Base-by-base conservation (phyloP, 2,797 vertebrate species). In the Cacajao melanocephalus region DNA sequence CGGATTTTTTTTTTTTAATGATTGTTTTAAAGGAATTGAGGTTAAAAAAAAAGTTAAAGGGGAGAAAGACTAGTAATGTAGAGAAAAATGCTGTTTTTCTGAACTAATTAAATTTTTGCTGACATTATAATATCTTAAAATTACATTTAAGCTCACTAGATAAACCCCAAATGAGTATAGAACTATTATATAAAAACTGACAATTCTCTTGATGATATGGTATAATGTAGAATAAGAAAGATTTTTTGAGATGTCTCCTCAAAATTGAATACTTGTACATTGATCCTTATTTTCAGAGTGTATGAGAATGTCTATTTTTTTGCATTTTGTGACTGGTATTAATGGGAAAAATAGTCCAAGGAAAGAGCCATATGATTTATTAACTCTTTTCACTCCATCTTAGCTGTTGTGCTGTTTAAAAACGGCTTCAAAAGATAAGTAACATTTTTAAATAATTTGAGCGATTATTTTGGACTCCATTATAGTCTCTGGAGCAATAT, bases 401-500 rank as follows among this genome's bases (percentile, higher is more conserved):
- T 93, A 44, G 61, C 41, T 48, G 2, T 15, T 46, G 20, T 76
- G 20, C n/a, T 90, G 13, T 86, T 93, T 94, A 88, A 95, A 95
- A 88, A 52, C 61, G 26, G 39, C 80, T 98, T 97, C 93, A 80
- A 96, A 95, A 97, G 91, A 96, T 83, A 93, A 97, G 5, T 76
- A 94, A 39, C 26, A 28, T 89, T 96, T 96, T 83, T n/a, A 81
- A 89, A 41, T 94, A 78, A 94, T 96, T 92, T 75, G 24, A 36
- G 17, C 84, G 67, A 0, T 0, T 87, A 81, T 75, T 10, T 82
- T 67, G 39, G 83, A 57, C 44, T 88, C 81, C 86, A 8, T 92
- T 95, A 73, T 22, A 76, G 81, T 97, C 88, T 98, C 96, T 83
- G 41, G 96, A 95, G 50, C 81, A 97, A 12, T 10, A 67, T 93